Evolutionary conservation across 2,113 vertebrate species (phyloP).

Genomic region (Oreocharis arfaki): DNA sequence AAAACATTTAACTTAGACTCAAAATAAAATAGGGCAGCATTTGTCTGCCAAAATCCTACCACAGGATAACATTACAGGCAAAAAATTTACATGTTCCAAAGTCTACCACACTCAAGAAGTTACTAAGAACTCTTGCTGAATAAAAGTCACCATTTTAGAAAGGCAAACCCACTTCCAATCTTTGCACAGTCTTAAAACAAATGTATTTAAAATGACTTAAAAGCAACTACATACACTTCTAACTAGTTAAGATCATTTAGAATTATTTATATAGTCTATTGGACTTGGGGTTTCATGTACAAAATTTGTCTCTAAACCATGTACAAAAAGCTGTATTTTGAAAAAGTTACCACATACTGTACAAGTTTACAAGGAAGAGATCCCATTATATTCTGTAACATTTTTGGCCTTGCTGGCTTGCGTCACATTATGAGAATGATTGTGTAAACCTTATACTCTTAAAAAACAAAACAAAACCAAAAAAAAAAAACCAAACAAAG

Average conservation of each 20-base stretch:
- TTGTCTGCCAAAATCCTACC: slow-evolving; percentile 75
- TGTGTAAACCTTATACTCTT: slow-evolving; percentile 82
- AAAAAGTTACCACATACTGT: slow-evolving; percentile 86
- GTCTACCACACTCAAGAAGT: slow-evolving; percentile 82
- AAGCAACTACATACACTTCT: slow-evolving; percentile 78
- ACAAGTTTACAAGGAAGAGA: slow-evolving; percentile 95
- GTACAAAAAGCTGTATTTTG: slow-evolving; percentile 86
- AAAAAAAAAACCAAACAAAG: slow-evolving; percentile 18
- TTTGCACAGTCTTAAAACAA: slow-evolving; percentile 82
- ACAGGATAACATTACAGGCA: slow-evolving; percentile 85
- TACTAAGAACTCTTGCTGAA: slow-evolving; percentile 80
- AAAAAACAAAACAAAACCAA: slow-evolving; percentile 56
- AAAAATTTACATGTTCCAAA: slow-evolving; percentile 80
- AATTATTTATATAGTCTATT: slow-evolving; percentile 83
- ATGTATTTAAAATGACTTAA: slow-evolving; percentile 78
- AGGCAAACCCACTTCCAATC: slow-evolving; percentile 81
- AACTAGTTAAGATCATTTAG: slow-evolving; percentile 75
- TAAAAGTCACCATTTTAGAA: slow-evolving; percentile 77
- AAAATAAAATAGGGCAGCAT: slow-evolving; percentile 76
- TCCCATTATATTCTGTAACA: slow-evolving; percentile 78
- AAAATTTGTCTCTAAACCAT: slow-evolving; percentile 86
- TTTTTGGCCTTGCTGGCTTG: slow-evolving; percentile 83
- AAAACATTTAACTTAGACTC: slow-evolving; percentile 88
- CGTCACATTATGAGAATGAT: slow-evolving; percentile 80
- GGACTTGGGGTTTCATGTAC: slow-evolving; percentile 79